Percentiles rank a stretch among this genome's conserved stretches.
Evolutionary conservation across 2,113 vertebrate genomes (phyloP).

Genomic region (Rhea americana): DNA sequence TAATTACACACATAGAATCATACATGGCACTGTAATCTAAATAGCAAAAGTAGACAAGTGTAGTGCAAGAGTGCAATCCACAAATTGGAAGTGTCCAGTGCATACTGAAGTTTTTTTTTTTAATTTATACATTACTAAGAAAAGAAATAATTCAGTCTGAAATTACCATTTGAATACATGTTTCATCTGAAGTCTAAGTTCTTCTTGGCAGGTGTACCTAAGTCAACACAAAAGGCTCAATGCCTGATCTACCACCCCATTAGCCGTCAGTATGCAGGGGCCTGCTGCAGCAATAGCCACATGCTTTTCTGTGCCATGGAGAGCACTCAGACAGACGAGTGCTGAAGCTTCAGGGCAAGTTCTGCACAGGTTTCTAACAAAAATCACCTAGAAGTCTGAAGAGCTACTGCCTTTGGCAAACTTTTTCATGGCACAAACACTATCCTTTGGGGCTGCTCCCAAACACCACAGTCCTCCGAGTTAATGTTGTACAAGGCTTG

Average conservation of each 20-base stretch:
- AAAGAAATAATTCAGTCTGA: not conserved
- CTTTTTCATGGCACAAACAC: not conserved
- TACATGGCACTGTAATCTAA: not conserved
- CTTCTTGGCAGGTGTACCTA: not conserved
- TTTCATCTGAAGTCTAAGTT: not conserved
- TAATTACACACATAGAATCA: slow-evolving; percentile 2
- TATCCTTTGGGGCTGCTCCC: not conserved
- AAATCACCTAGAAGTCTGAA: not conserved
- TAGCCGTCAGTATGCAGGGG: not conserved
- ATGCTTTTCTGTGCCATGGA: rapidly evolving
- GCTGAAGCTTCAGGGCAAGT: not conserved
- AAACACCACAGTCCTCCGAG: not conserved
- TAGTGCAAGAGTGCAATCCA: not conserved
- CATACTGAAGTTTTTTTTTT: not conserved
- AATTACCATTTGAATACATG: not conserved
- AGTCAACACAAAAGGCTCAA: not conserved
- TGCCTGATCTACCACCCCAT: not conserved
- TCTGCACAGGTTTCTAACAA: not conserved
- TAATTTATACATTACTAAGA: not conserved
- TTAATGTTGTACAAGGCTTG: not conserved
- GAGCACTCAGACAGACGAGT: not conserved
- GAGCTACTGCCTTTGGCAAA: not conserved
- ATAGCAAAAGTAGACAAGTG: not conserved
- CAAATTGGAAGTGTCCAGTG: not conserved
- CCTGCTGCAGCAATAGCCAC: not conserved